These are phyloP conservation scores for Marisa cornuarietis DNA, from an alignment of 1,140 invertebrate species.

Conservation along the genomic window DNA sequence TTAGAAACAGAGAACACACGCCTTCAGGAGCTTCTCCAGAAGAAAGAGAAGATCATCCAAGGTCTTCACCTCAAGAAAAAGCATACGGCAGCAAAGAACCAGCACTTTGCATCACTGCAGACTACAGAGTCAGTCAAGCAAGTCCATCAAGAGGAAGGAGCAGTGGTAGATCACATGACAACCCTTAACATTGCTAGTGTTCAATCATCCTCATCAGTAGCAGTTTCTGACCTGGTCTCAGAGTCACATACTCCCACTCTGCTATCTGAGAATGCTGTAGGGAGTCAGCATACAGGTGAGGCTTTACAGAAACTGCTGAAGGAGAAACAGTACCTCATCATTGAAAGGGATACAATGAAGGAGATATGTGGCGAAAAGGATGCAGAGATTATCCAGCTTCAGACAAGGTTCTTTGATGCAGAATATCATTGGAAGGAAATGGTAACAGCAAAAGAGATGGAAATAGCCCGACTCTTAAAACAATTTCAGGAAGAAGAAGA, in stretches of 20 bases:
- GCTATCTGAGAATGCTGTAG: neutral
- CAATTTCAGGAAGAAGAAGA: constrained; percentile 20
- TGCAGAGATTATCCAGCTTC: constrained; percentile 35
- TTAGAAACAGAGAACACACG: constrained; percentile 12
- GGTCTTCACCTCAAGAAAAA: constrained; percentile 28
- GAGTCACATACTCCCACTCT: neutral
- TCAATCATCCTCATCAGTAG: constrained; percentile 4
- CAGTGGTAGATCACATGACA: constrained; percentile 15
- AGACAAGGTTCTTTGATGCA: constrained; percentile 35
- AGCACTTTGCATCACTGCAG: neutral
- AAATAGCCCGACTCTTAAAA: constrained; percentile 10
- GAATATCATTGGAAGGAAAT: constrained; percentile 30
- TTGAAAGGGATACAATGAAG: constrained; percentile 33
- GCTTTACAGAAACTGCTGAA: constrained; percentile 17
- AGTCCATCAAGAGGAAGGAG: constrained; percentile 5
- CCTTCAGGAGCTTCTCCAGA: constrained; percentile 28
- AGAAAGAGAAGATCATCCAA: constrained; percentile 35
- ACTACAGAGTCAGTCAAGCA: neutral
- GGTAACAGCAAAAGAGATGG: constrained; percentile 12
- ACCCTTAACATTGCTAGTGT: neutral
- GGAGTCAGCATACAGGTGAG: neutral
- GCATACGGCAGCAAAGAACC: constrained; percentile 15
- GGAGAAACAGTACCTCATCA: constrained; percentile 27
- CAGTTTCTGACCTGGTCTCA: neutral
- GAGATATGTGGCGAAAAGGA: constrained; percentile 36